These are phyloP conservation scores for Anastrepha ludens DNA, from an alignment of 1,140 invertebrate genomes.

Conservation along the genomic window DNA sequence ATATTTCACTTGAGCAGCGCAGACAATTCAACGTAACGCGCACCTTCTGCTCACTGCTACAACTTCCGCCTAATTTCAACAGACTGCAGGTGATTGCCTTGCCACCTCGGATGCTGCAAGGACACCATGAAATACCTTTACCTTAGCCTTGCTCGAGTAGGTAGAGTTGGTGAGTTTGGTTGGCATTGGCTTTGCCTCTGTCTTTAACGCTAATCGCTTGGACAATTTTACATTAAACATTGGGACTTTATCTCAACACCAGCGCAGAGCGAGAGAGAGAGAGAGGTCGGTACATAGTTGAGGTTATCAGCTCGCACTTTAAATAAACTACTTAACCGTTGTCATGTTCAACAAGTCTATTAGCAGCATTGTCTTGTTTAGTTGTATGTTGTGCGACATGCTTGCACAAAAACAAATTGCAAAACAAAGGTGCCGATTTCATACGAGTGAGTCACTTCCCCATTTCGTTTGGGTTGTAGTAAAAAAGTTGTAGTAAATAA, in stretches of 20 bases:
- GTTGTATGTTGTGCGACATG: not conserved
- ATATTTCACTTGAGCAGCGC: not conserved
- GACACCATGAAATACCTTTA: not conserved
- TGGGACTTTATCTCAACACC: not conserved
- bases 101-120: not conserved
- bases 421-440: too few species aligned
- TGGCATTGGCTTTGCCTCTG: constrained; percentile 38
- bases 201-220: constrained; percentile 18
- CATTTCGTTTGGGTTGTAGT: too few species aligned
- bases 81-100: not conserved
- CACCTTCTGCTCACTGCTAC: not conserved
- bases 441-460: too few species aligned
- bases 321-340: not conserved
- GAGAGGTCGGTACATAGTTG: not conserved
- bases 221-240: constrained; percentile 16
- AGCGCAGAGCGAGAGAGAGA: not conserved
- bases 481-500: too few species aligned
- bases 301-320: constrained; percentile 21
- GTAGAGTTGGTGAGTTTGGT: not conserved
- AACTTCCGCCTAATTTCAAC: constrained; percentile 28
- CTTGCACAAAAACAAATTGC: too few species aligned
- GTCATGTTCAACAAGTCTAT: not conserved
- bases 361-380: not conserved
- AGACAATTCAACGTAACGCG: not conserved
- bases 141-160: not conserved